A percentile compares a stretch with the other conserved stretches of the same genome.
phyloP scores from a whole-genome alignment of 1,140 invertebrate genomes.

The Dinoponera quadriceps region DNA sequence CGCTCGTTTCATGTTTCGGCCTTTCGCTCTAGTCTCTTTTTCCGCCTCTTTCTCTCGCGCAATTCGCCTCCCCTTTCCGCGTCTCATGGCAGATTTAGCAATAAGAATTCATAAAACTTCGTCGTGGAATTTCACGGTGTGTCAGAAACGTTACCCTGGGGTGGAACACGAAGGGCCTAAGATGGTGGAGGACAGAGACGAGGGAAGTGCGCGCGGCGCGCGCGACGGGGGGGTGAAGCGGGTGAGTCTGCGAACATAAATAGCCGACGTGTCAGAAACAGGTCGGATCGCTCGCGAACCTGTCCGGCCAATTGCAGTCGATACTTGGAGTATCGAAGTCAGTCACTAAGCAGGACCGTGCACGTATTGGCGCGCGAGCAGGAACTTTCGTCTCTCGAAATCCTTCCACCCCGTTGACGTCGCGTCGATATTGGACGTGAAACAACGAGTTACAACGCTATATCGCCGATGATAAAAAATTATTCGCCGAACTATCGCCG shows the following conservation, averaged over 20 bases:
- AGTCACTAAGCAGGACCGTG: constrained; percentile 22
- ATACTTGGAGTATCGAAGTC: constrained; percentile 59
- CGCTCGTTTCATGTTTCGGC: not conserved
- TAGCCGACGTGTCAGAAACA: constrained; percentile 66
- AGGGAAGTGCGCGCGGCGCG: not conserved
- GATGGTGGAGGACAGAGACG: not conserved
- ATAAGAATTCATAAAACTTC: constrained; percentile 34
- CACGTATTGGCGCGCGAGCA: constrained; percentile 33
- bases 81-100: constrained; percentile 13
- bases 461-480: constrained; percentile 7
- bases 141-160: constrained; percentile 25
- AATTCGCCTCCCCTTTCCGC: constrained; percentile 12
- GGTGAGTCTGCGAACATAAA: constrained; percentile 58
- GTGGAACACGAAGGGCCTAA: constrained; percentile 12
- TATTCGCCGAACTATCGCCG: constrained; percentile 3
- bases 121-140: not conserved
- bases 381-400: constrained; percentile 36
- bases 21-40: not conserved
- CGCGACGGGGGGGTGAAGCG: not conserved
- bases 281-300: constrained; percentile 21
- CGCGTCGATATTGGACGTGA: constrained; percentile 28
- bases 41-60: no score
- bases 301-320: constrained; percentile 59
- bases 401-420: constrained; percentile 12
- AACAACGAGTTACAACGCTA: constrained; percentile 24